Conservation (phyloP, 1,140 invertebrate species). For the Asbolus verrucosus region DNA sequence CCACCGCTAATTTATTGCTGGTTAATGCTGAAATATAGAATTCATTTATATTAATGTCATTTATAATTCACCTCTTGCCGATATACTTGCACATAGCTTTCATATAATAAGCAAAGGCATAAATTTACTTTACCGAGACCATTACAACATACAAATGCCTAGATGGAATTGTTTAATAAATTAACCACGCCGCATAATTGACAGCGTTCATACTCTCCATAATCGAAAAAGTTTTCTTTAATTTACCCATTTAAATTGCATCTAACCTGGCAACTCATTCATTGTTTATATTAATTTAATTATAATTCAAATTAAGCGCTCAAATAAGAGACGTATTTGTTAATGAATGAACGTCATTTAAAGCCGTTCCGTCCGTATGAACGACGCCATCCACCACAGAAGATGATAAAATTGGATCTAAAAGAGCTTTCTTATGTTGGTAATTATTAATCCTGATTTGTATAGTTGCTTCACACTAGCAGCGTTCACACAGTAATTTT, state of each 20-base stretch:
- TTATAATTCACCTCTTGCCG: conserved; percentile 51
- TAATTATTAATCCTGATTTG: conserved; percentile 31
- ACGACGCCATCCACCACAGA: not conserved
- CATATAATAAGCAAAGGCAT: conserved; percentile 49
- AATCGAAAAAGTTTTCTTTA: conserved; percentile 17
- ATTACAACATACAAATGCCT: conserved; percentile 41
- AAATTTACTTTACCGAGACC: conserved; percentile 41
- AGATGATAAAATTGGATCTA: conserved; percentile 20
- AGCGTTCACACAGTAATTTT: conserved; percentile 17
- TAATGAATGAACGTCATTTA: conserved; percentile 20
- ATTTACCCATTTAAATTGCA: not conserved
- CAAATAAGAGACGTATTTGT: not conserved
- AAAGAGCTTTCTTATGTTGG: conserved; percentile 37
- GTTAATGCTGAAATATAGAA: conserved; percentile 55
- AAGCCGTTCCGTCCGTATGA: too few relatives aligned
- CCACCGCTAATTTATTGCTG: conserved; percentile 57
- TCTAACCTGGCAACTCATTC: not conserved
- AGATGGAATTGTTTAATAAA: conserved; percentile 53
- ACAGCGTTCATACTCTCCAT: conserved; percentile 1
- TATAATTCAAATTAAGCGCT: not conserved
- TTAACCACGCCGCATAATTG: conserved; percentile 32
- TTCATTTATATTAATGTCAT: conserved; percentile 58
- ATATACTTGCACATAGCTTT: conserved; percentile 49
- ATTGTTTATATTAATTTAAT: conserved; percentile 6
- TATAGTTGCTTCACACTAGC: not conserved